Percentiles rank a stretch among this genome's conserved stretches.
phyloP scores from a whole-genome alignment of 2,113 vertebrate species.

The Oophaga pumilio region DNA sequence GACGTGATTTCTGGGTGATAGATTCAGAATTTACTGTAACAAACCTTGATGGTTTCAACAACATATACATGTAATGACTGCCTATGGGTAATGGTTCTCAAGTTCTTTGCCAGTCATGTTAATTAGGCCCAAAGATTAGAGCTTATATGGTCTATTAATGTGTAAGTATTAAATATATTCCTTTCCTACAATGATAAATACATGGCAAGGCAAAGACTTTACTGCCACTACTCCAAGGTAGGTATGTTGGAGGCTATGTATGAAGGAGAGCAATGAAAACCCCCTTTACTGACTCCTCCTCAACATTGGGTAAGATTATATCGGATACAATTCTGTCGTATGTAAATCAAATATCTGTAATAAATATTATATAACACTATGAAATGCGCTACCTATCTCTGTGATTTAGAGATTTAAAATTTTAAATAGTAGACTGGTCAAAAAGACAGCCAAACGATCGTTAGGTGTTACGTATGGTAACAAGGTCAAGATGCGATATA shows the following conservation, averaged over 20 bases:
- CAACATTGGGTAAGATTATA: not conserved
- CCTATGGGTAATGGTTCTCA: not conserved
- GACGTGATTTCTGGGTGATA: constrained; percentile 26
- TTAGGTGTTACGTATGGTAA: not conserved
- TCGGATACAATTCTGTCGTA: not conserved
- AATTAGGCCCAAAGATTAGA: not conserved
- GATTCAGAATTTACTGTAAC: not conserved
- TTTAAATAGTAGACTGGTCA: not conserved
- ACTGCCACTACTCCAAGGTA: constrained; percentile 6
- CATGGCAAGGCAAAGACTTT: not conserved
- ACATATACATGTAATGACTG: not conserved
- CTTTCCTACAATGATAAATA: not conserved
- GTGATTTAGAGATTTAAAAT: not conserved
- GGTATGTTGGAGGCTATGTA: constrained; percentile 21
- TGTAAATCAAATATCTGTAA: not conserved
- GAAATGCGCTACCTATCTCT: not conserved
- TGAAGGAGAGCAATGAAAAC: not conserved
- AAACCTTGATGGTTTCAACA: constrained; percentile 5
- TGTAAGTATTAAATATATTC: too few species aligned
- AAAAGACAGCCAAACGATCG: not conserved
- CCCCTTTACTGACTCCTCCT: not conserved
- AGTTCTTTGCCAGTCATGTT: not conserved
- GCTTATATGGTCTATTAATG: not conserved
- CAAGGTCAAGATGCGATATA: not conserved
- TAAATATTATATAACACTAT: not conserved